Evolutionary conservation across 2,797 vertebrate genomes (phyloP).

Genomic region (Sciurus vulgaris): DNA sequence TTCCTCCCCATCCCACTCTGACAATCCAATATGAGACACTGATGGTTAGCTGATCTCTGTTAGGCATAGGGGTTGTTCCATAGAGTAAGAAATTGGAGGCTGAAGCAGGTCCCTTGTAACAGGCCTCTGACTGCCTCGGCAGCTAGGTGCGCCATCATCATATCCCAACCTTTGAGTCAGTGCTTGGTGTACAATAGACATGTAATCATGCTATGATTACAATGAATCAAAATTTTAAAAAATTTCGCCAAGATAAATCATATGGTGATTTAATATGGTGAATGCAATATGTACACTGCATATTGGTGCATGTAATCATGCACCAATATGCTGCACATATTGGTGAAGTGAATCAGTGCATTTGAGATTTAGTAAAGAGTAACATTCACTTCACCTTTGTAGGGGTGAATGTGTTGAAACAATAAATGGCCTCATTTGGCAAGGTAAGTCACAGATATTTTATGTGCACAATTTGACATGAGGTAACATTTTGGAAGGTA

Average conservation of each 20-base stretch:
- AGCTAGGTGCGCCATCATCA: neutral
- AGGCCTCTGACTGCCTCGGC: neutral
- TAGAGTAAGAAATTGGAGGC: neutral
- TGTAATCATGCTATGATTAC: neutral
- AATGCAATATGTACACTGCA: no score
- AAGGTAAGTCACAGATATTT: neutral
- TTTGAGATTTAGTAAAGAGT: conserved; percentile 2
- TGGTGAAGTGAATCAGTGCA: neutral
- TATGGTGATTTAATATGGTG: no score
- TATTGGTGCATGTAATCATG: no score
- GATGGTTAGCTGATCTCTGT: neutral
- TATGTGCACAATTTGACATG: neutral
- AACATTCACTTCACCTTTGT: neutral
- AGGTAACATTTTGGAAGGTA: neutral
- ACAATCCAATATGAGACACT: neutral
- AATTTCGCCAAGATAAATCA: no score
- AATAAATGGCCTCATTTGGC: neutral
- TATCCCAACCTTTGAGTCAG: neutral
- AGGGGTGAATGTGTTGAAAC: neutral
- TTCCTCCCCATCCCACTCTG: neutral
- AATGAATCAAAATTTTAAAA: no score
- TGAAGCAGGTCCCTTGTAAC: neutral
- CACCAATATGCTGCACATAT: neutral
- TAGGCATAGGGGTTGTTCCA: neutral
- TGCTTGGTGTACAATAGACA: neutral